phyloP scores from a whole-genome alignment of 2,797 vertebrate species.

The Notamacropus eugenii region DNA sequence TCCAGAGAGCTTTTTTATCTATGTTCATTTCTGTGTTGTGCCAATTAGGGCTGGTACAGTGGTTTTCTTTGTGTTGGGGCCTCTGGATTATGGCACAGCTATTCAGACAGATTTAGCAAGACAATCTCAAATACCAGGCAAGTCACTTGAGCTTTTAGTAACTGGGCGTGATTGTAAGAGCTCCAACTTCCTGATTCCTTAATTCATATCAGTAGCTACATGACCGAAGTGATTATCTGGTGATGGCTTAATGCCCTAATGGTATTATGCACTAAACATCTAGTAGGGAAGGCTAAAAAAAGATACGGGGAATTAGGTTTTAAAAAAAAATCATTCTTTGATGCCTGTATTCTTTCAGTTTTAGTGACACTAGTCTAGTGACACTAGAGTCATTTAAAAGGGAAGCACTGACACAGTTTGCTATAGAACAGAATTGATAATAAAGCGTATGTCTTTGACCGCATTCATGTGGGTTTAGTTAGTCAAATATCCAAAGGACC shows the following conservation, averaged over 20 bases:
- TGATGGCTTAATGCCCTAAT: slow-evolving; percentile 38
- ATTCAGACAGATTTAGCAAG: slow-evolving; percentile 51
- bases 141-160: slow-evolving; percentile 54
- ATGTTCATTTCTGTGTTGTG: slow-evolving; percentile 63
- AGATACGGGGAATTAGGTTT: background rate
- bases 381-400: background rate
- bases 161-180: slow-evolving; percentile 6
- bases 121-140: slow-evolving; percentile 46
- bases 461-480: background rate
- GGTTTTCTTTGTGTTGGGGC: slow-evolving; percentile 68
- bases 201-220: slow-evolving; percentile 31
- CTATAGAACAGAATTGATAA: slow-evolving; percentile 14
- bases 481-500: slow-evolving; percentile 10
- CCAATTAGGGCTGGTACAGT: slow-evolving; percentile 68
- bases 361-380: background rate
- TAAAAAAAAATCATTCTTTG: slow-evolving; percentile 51
- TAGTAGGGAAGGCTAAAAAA: slow-evolving; percentile 40
- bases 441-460: background rate
- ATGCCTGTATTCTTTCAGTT: slow-evolving; percentile 20
- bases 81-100: slow-evolving; percentile 61
- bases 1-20: slow-evolving; percentile 64
- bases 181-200: slow-evolving; percentile 40
- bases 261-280: slow-evolving; percentile 40
- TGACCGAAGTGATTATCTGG: slow-evolving; percentile 21
- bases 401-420: background rate